Evolutionary conservation across 2,888 invertebrate species (phyloP).

Genomic region (Ormia ochracea): DNA sequence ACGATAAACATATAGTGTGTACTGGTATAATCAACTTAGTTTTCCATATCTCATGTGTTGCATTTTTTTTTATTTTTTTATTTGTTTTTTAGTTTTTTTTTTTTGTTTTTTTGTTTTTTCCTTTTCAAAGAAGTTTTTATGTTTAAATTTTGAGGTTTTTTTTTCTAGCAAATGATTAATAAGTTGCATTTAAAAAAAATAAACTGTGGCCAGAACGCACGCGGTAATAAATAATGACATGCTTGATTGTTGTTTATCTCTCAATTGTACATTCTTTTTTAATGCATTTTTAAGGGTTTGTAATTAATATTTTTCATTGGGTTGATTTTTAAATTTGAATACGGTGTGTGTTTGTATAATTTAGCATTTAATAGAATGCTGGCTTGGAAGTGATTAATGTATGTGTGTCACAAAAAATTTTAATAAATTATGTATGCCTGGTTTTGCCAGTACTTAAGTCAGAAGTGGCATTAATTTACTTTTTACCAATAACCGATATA

Average conservation of each 20-base stretch:
- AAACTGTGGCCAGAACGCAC: conserved; percentile 42
- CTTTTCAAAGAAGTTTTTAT: conserved; percentile 16
- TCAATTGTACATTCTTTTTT: conserved; percentile 36
- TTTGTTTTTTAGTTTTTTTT: too few relatives aligned
- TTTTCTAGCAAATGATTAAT: conserved; percentile 54
- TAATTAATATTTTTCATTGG: conserved; percentile 48
- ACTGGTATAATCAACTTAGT: conserved; percentile 13
- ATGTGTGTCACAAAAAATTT: conserved; percentile 13
- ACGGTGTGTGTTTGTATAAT: background rate
- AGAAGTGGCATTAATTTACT: background rate
- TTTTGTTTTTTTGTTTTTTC: too few relatives aligned
- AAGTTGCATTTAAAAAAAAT: conserved; percentile 59
- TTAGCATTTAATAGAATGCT: background rate
- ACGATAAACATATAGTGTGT: conserved; percentile 33
- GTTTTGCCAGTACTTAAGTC: background rate
- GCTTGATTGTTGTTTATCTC: conserved; percentile 61
- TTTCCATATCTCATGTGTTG: background rate
- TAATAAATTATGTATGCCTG: conserved; percentile 6
- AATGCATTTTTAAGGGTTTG: conserved; percentile 64
- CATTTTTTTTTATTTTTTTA: background rate
- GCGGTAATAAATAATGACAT: conserved; percentile 59
- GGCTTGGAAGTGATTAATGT: conserved; percentile 40
- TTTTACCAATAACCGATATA: background rate
- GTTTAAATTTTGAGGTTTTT: conserved; percentile 5
- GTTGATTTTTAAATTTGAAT: background rate